phyloP scores from a whole-genome alignment of 2,888 invertebrate species.

The Nemapogon koenigi region DNA sequence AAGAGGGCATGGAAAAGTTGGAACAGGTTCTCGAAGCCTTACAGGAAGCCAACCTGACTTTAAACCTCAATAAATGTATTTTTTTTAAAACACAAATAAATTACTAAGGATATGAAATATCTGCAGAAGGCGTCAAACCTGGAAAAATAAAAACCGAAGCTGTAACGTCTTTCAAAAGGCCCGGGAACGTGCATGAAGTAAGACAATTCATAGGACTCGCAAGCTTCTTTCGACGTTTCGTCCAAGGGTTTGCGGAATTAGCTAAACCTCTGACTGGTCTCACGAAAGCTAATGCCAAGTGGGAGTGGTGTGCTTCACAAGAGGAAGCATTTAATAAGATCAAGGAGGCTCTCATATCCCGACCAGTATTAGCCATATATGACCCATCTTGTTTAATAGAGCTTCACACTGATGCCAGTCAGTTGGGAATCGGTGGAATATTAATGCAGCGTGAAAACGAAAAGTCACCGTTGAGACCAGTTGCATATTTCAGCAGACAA shows the following conservation, averaged over 20 bases:
- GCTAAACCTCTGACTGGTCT: constrained; percentile 18
- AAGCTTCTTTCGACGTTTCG: too few species aligned
- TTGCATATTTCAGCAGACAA: constrained; percentile 24
- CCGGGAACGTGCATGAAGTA: constrained; percentile 21
- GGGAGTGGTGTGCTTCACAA: constrained; percentile 15
- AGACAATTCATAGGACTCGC: too few species aligned
- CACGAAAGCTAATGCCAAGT: constrained; percentile 15
- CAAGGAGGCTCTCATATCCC: constrained; percentile 12
- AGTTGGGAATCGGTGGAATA: constrained; percentile 22
- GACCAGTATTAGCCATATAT: constrained; percentile 14
- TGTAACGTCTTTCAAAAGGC: neutral
- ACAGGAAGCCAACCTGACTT: too few species aligned
- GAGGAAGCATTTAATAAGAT: constrained; percentile 13
- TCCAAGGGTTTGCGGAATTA: constrained; percentile 17
- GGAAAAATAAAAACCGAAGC: neutral
- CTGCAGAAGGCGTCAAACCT: neutral
- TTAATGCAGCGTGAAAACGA: constrained; percentile 18
- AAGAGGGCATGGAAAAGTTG: too few species aligned
- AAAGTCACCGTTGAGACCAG: constrained; percentile 17
- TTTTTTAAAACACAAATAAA: too few species aligned
- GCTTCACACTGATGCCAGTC: constrained; percentile 25
- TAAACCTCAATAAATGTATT: constrained; percentile 16
- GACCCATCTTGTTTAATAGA: constrained; percentile 19
- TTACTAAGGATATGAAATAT: neutral
- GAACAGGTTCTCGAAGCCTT: too few species aligned